Conservation (phyloP, 2,797 vertebrate genomes). For the Phalanger gymnotis region DNA sequence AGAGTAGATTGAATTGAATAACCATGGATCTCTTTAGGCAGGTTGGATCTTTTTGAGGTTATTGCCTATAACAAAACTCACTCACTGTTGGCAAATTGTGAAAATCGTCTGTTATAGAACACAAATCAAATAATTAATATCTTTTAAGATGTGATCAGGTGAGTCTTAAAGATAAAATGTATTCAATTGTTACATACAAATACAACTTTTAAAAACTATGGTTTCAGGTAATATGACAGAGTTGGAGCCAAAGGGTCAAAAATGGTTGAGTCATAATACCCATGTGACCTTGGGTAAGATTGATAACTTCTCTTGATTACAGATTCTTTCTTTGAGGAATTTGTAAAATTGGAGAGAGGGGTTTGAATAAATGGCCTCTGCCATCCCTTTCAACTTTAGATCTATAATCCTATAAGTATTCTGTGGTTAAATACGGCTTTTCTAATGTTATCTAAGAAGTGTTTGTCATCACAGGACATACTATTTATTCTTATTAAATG, state of each 20-base stretch:
- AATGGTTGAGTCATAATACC: not conserved
- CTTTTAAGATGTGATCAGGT: conserved; percentile 61
- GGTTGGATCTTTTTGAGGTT: not conserved
- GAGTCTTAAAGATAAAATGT: conserved; percentile 22
- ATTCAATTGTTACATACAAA: not conserved
- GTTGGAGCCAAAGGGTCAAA: not conserved
- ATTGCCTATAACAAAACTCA: conserved; percentile 47
- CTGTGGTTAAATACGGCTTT: not conserved
- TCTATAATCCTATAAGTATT: not conserved
- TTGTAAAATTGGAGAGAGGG: not conserved
- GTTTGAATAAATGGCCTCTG: not conserved
- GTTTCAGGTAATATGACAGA: not conserved
- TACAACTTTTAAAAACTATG: not conserved
- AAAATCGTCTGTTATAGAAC: conserved; percentile 46
- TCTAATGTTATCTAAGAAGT: not conserved
- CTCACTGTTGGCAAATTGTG: conserved; percentile 65
- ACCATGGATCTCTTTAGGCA: not conserved
- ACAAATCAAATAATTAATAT: conserved; percentile 50
- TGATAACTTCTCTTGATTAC: not conserved
- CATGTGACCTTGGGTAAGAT: not conserved
- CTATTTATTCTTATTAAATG: not conserved
- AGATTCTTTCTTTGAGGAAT: not conserved
- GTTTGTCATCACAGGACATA: not conserved
- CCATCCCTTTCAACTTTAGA: not conserved
- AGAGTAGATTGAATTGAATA: not conserved